Evolutionary conservation across 2,888 invertebrate genomes (phyloP).

Genomic region (Perizoma affinitatum): DNA sequence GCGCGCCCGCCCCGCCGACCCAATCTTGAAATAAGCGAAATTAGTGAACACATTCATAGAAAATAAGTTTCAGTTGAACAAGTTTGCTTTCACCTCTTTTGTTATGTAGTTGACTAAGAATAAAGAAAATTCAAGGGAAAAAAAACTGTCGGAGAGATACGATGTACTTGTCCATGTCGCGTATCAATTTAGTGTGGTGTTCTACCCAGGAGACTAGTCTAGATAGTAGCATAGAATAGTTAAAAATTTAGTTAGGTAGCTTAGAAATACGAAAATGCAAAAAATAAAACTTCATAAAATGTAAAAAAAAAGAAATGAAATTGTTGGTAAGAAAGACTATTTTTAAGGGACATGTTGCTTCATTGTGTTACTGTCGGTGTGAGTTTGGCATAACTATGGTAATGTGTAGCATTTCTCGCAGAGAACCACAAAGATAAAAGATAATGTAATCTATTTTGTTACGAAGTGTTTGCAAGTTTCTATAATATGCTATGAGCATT

Average conservation of each 20-base stretch:
- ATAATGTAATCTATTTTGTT: conserved; percentile 83
- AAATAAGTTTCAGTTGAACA: conserved; percentile 79
- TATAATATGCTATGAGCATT: conserved; percentile 84
- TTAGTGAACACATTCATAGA: conserved; percentile 74
- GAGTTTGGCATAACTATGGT: conserved; percentile 83
- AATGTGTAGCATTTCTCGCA: conserved; percentile 79
- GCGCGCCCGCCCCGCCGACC: conserved; percentile 52
- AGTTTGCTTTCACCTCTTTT: conserved; percentile 83
- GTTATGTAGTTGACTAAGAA: conserved; percentile 83
- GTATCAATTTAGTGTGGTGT: conserved; percentile 83
- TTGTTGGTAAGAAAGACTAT: conserved; percentile 86
- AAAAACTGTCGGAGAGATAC: conserved; percentile 74
- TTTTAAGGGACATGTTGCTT: conserved; percentile 86
- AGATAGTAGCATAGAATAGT: conserved; percentile 84
- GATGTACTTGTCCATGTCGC: conserved; percentile 82
- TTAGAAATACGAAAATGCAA: conserved; percentile 85
- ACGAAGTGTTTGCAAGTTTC: conserved; percentile 84
- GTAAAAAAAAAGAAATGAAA: conserved; percentile 84
- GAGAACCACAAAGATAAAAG: conserved; percentile 77
- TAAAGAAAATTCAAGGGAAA: conserved; percentile 79
- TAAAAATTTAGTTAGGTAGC: conserved; percentile 83
- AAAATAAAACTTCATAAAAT: conserved; percentile 83
- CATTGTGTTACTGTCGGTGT: conserved; percentile 79
- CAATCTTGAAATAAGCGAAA: conserved; percentile 56
- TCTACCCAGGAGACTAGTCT: conserved; percentile 84